These are phyloP conservation scores for Emmelina monodactyla DNA, from an alignment of 2,888 invertebrate species.

Conservation along the genomic window DNA sequence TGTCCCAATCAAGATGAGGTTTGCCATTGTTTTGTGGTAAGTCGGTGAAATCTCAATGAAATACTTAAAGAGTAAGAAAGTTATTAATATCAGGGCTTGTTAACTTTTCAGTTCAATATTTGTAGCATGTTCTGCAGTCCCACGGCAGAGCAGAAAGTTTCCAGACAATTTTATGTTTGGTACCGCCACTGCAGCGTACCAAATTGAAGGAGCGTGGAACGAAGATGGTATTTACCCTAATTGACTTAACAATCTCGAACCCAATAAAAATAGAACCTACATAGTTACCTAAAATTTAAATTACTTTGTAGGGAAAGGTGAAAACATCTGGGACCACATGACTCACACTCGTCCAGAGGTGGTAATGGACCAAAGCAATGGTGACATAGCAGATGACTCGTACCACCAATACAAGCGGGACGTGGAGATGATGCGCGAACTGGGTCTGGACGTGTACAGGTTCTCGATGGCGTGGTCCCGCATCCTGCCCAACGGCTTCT, in stretches of 20 bases:
- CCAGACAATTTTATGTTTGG: constrained; percentile 21
- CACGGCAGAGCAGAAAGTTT: constrained; percentile 15
- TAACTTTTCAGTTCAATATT: too few relatives aligned
- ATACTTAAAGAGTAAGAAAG: too few relatives aligned
- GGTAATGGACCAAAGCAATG: constrained; percentile 45
- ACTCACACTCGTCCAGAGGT: constrained; percentile 27
- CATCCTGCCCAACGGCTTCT: constrained; percentile 64
- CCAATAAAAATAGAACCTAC: too few relatives aligned
- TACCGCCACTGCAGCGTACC: constrained; percentile 21
- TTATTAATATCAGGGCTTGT: too few relatives aligned
- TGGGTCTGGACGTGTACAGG: constrained; percentile 52
- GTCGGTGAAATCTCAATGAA: too few relatives aligned
- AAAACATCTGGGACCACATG: constrained; percentile 36
- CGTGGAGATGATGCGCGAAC: constrained; percentile 46
- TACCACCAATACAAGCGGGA: constrained; percentile 69
- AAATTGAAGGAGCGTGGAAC: constrained; percentile 24
- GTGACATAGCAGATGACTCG: constrained; percentile 65
- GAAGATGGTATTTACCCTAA: constrained; percentile 23
- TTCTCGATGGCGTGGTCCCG: constrained; percentile 70
- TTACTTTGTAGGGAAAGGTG: constrained; percentile 26
- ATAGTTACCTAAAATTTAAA: too few relatives aligned
- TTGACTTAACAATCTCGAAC: too few relatives aligned
- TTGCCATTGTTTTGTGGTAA: too few relatives aligned
- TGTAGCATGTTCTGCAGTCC: too few relatives aligned
- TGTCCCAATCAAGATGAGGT: too few relatives aligned